These are phyloP conservation scores for Campaea margaritaria DNA, from an alignment of 2,888 invertebrate genomes.

Conservation along the genomic window DNA sequence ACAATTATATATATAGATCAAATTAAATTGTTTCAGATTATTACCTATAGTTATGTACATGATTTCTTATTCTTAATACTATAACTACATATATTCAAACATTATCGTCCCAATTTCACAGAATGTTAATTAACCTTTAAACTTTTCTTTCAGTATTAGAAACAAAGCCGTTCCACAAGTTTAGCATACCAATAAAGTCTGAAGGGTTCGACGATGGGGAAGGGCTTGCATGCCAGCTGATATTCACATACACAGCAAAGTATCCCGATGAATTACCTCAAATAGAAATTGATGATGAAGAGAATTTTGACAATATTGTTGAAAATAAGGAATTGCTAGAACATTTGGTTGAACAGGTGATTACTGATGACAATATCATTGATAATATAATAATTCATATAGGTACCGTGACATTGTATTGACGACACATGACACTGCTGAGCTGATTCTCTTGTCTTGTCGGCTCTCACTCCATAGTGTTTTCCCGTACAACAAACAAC, in stretches of 20 bases:
- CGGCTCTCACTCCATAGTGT: too few species aligned
- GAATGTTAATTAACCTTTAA: constrained; percentile 3
- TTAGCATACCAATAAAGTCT: constrained; percentile 93
- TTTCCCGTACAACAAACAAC: too few species aligned
- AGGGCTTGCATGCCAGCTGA: constrained; percentile 90
- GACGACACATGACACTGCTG: too few species aligned
- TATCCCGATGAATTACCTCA: constrained; percentile 95
- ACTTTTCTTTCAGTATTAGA: constrained; percentile 86
- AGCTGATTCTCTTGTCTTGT: too few species aligned
- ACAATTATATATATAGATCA: too few species aligned
- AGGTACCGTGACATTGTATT: too few species aligned
- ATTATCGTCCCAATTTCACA: constrained; percentile 1
- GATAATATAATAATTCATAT: too few species aligned
- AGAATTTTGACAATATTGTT: constrained; percentile 90
- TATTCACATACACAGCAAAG: constrained; percentile 93
- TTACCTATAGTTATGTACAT: too few species aligned
- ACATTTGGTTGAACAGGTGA: constrained; percentile 89
- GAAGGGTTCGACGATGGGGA: constrained; percentile 90
- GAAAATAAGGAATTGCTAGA: constrained; percentile 87
- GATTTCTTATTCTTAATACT: neutral
- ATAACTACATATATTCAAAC: too few species aligned
- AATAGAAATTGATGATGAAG: constrained; percentile 91
- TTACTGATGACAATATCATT: too few species aligned
- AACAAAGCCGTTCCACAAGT: constrained; percentile 89
- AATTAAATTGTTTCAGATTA: too few species aligned